phyloP scores from a whole-genome alignment of 1,140 invertebrate genomes.

The Drosophila triauraria region DNA sequence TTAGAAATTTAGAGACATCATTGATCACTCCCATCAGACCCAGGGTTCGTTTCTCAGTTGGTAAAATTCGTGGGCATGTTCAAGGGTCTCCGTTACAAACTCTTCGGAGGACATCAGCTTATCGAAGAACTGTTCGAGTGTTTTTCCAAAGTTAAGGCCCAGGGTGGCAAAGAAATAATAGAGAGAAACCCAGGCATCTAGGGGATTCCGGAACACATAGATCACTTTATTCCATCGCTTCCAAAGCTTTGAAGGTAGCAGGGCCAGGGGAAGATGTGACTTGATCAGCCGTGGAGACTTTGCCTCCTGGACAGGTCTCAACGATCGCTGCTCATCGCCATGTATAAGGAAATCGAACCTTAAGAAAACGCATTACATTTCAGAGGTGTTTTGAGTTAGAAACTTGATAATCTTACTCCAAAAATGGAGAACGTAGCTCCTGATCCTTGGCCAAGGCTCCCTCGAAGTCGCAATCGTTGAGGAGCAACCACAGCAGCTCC shows the following conservation, averaged over 20 bases:
- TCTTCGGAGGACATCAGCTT: constrained; percentile 3
- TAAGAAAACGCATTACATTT: background rate
- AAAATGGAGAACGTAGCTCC: background rate
- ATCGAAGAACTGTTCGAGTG: constrained; percentile 29
- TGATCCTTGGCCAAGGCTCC: constrained; percentile 83
- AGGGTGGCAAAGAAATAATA: constrained; percentile 88
- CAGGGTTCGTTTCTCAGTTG: constrained; percentile 88
- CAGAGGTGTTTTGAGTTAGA: background rate
- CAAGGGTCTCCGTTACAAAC: constrained; percentile 86
- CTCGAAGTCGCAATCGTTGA: constrained; percentile 86
- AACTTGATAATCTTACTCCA: background rate
- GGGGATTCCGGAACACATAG: constrained; percentile 92
- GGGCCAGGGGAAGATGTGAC: constrained; percentile 87
- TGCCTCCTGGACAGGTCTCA: constrained; percentile 73
- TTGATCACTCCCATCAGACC: constrained; percentile 76
- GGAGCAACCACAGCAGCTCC: constrained; percentile 88
- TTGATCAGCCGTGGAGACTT: constrained; percentile 85
- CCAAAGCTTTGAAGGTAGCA: constrained; percentile 87
- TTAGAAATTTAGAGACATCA: constrained; percentile 58
- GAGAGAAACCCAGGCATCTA: constrained; percentile 93
- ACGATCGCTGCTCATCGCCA: background rate
- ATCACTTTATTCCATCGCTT: constrained; percentile 87
- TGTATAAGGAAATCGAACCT: background rate
- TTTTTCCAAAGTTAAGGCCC: constrained; percentile 85
- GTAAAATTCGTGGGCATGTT: constrained; percentile 92